Base-by-base conservation (phyloP, 2,113 vertebrate species). In the Marmota monax region DNA sequence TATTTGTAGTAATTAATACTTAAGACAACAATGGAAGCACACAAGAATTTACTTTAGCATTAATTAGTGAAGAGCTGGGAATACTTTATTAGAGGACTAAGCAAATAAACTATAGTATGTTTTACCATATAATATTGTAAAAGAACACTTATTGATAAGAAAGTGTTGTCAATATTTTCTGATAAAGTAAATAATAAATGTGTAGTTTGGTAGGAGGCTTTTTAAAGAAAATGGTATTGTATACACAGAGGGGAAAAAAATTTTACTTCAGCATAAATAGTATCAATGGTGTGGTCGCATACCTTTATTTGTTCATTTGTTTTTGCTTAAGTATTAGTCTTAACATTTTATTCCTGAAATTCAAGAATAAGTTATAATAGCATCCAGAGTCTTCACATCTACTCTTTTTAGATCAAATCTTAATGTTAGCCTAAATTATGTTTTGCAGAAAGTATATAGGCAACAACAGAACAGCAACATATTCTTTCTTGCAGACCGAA, bases 391-490 rank as follows among this genome's bases (percentile, higher is more conserved):
- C 93, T 89, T 77, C 29, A 53, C 20, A n/a, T 93, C 34, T 45
- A 4, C 32, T 92, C 13, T 29, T 34, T 84, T 88, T 86, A 73
- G 48, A 53, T 61, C 45, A 65, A n/a, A 82, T 92, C n/a, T 63
- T 97, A 80, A 96, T 80, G 51, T 9, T 74, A 53, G 42, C 63
- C 65, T 93, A 39, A 86, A 93, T 96, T 97, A 14, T 97, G 25
- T 98, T 97, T 98, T 98, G 88, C 98, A 99, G 99, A 99, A 98
- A 94, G 99, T 99, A 32, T 99, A 99, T 95, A 98, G 97, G 77
- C 99, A 99, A 94, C 99, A 99, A 78, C 99, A 99, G 58, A 99
- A 99, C 73, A 99, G 99, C 98, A 99, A 99, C 97, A 98, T 99
- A 74, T 99, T 99, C 98, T 99, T 99, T 97, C 98, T 99, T 69